phyloP scores from a whole-genome alignment of 2,888 invertebrate genomes.

The Chymomyza amoena region DNA sequence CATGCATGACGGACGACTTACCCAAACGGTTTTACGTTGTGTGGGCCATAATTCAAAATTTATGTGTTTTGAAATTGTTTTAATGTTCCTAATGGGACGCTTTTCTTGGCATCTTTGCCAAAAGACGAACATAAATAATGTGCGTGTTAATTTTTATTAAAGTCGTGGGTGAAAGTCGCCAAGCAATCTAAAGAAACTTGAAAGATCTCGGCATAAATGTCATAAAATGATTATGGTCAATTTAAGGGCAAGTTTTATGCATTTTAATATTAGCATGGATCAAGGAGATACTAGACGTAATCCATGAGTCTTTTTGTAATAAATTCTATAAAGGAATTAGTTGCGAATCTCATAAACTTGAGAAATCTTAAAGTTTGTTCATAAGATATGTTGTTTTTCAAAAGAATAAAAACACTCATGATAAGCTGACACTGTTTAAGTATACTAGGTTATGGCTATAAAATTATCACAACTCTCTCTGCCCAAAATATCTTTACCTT shows the following conservation, averaged over 20 bases:
- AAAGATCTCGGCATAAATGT: not conserved
- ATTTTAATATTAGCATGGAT: not conserved
- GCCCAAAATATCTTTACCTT: too few relatives aligned
- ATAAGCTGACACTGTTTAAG: too few relatives aligned
- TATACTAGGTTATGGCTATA: too few relatives aligned
- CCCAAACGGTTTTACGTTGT: conserved; percentile 37
- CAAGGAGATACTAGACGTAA: too few relatives aligned
- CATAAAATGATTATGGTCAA: not conserved
- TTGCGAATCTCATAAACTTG: too few relatives aligned
- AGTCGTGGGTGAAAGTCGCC: conserved; percentile 27
- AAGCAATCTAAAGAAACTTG: not conserved
- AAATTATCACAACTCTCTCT: too few relatives aligned
- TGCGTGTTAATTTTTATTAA: conserved; percentile 46
- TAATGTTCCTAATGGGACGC: conserved; percentile 64
- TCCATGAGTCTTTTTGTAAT: too few relatives aligned
- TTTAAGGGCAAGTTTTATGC: not conserved
- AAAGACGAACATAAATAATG: conserved; percentile 51
- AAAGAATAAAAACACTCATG: too few relatives aligned
- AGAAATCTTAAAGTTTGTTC: too few relatives aligned
- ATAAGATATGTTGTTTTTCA: too few relatives aligned
- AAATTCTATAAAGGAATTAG: too few relatives aligned
- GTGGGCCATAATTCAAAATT: conserved; percentile 70
- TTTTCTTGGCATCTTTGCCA: conserved; percentile 34
- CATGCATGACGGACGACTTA: conserved; percentile 7
- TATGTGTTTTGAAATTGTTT: conserved; percentile 73